Base-by-base conservation (phyloP, 2,888 invertebrate species). In the Dendrolimus pini region DNA sequence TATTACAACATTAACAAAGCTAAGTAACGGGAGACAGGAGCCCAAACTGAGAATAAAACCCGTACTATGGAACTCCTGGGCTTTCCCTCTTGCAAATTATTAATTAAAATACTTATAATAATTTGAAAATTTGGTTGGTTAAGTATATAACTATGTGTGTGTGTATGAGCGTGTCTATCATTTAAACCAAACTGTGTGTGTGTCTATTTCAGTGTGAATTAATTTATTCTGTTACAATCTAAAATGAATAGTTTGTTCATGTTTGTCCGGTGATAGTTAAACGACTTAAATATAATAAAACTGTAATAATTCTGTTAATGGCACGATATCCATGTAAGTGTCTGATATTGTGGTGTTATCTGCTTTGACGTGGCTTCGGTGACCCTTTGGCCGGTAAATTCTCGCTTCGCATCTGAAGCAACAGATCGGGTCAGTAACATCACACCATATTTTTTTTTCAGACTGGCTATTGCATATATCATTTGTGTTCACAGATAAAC, bases 401-500 rank as follows among this genome's bases (percentile, higher is more conserved):
- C 84, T 85, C 72, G 83, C 72, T 74, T 76, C 73, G 65, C 81
- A 82, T 82, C 82, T 85, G 82, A 82, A 77, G 83, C 82, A 86
- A 86, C 78, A 78, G 70, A 70, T 76, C 74, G 68, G 79, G 81
- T 83, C 80, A 78, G 67, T 84, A 74, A 80, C 88, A 82, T 87
- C 85, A 87, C 60, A 59, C 58, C 47, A 62, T 30, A 30, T 30
- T 61, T 59, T 9, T n/a, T 14, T 47, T 47, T 3, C 9, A 47
- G 47, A 47, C 47, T 47, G 47, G 6, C 9, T 47, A 12, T 12
- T 47, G 47, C 8, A 47, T 30, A 42, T 41, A 52, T 13, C 57
- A 66, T 62, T 62, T 68, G 70, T 68, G 56, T 62, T 87, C 85
- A 41, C 83, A 98, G 98, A 98, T 77, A 95, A 94, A 81, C 97